Conservation (phyloP, 2,888 invertebrate genomes). For the Urechis unicinctus region DNA sequence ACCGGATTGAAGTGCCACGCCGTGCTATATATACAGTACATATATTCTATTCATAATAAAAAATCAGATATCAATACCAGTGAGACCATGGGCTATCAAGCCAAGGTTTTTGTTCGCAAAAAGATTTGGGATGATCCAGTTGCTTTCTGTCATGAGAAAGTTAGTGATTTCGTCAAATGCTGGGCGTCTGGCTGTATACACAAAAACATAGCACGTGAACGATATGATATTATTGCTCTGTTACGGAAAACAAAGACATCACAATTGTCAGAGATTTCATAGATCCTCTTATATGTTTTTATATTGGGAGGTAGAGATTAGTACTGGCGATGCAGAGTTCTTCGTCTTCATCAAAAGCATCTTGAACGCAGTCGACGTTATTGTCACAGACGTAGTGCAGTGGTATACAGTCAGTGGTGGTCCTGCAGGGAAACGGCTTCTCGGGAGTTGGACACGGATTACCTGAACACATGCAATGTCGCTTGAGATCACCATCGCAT, state of each 20-base stretch:
- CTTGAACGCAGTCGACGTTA: constrained; percentile 35
- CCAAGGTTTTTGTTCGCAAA: constrained; percentile 36
- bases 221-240: neutral
- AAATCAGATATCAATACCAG: constrained; percentile 23
- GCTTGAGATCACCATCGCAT: no score
- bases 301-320: no score
- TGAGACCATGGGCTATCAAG: constrained; percentile 35
- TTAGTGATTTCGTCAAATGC: constrained; percentile 31
- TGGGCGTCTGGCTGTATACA: constrained; percentile 29
- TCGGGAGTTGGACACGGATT: constrained; percentile 39
- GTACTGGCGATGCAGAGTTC: constrained; percentile 43
- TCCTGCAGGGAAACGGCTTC: constrained; percentile 41
- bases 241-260: neutral
- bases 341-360: constrained; percentile 41
- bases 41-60: neutral
- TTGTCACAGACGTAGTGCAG: constrained; percentile 42
- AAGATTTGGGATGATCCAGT: constrained; percentile 36
- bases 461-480: no score
- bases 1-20: no score
- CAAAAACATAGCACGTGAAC: neutral
- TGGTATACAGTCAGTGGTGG: constrained; percentile 32
- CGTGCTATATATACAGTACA: no score
- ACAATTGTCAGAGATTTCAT: neutral
- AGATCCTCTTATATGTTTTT: no score
- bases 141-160: constrained; percentile 28